Base-by-base conservation (phyloP, 2,113 vertebrate genomes). In the Oostethus manadensis region DNA sequence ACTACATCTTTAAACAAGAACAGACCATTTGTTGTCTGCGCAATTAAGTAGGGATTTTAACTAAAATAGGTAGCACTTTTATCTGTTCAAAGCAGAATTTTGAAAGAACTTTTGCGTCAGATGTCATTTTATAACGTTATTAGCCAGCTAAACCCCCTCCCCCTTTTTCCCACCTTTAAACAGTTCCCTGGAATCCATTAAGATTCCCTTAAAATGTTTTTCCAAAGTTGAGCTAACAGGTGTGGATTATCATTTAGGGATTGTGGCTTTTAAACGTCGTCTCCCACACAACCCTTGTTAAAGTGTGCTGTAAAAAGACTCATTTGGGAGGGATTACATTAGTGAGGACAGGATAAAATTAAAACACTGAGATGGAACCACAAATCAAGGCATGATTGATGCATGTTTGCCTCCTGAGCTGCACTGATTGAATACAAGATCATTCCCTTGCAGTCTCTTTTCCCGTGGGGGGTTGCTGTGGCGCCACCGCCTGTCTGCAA, bases 361-460 rank as follows among this genome's bases (percentile, higher is more conserved):
- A 70, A 61, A 64, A 79, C 62, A 64, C 54, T 55, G 65, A 68
- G 76, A 79, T 85, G 71, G 73, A 54, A 47, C 46, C 51, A 15
- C 11, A 56, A 58, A 62, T 45, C 50, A 64, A 74, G 64, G 62
- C 56, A 69, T 58, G 70, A 79, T 71, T 82, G 61, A 71, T 62
- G 69, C 60, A 70, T 59, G 64, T 78, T 81, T 79, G 66, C 60
- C 74, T 79, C 49, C 66, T 26, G 62, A 86, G 82, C 82, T 86
- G 86, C 83, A 78, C 77, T 71, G 73, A 78, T 70, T 83, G 82
- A 66, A 69, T 82, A 82, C 69, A 80, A 68, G 72, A 70, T 81
- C 56, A 55, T 63, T 74, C 79, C 77, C 75, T 53, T 78, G 72
- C 64, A 66, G 80, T 76, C 70, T 62, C 64, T 65, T 42, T 69